These are phyloP conservation scores for Colletes gigas DNA, from an alignment of 1,140 invertebrate species.

Conservation along the genomic window DNA sequence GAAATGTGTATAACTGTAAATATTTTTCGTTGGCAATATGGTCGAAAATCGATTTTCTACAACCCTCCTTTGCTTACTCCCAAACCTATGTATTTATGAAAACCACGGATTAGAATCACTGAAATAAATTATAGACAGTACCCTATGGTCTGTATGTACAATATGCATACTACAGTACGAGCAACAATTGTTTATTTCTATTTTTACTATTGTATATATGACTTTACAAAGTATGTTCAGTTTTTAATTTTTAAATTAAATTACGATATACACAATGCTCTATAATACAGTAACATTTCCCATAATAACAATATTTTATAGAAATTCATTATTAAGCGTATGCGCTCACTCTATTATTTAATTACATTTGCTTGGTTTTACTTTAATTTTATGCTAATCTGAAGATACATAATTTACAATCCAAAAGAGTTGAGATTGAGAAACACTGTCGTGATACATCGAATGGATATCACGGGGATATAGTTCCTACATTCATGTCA, in stretches of 20 bases:
- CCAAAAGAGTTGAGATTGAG: constrained; percentile 1
- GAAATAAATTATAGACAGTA: too few species aligned
- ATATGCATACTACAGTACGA: not conserved
- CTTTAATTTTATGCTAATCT: not conserved
- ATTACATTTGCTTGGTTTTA: not conserved
- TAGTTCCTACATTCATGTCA: constrained; percentile 6
- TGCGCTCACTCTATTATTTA: not conserved
- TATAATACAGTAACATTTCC: not conserved
- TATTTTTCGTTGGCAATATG: too few species aligned
- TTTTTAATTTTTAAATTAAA: not conserved
- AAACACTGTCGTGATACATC: constrained; percentile 32
- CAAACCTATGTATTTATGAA: too few species aligned
- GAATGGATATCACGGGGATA: not conserved
- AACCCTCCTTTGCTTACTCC: too few species aligned
- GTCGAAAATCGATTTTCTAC: too few species aligned
- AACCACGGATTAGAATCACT: too few species aligned
- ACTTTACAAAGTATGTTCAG: too few species aligned
- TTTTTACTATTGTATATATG: too few species aligned
- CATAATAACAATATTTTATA: not conserved
- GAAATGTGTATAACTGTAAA: too few species aligned
- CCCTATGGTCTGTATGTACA: too few species aligned
- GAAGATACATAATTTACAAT: not conserved
- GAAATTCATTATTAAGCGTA: not conserved
- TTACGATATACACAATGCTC: not conserved
- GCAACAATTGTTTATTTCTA: not conserved